Evolutionary conservation across 1,140 invertebrate genomes (phyloP), one percentile per base, ranked within the genome.

Genomic region (Drosophila nannoptera): DNA sequence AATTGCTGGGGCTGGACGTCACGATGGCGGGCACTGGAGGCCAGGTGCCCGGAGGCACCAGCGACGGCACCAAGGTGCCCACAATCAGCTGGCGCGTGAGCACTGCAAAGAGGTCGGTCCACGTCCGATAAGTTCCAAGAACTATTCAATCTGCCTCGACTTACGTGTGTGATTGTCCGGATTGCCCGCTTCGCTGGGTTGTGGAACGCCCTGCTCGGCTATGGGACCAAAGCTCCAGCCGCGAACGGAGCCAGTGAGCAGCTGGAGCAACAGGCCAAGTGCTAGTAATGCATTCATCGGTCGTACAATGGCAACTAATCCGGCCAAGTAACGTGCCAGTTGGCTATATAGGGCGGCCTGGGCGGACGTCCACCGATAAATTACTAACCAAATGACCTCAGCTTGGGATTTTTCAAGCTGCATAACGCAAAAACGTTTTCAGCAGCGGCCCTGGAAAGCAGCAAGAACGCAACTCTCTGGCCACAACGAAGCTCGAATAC

Each of bases 51-150:
- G 66, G 36, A 5, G 49, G 48, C 22, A 64, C 22, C 22, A 59
- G 56, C 3, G 68, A 61, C 1, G 77, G 77, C 45, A 83, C 42
- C 50, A 86, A 16, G 0, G 82, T 88, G 32, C 88, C 88, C 45
- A 75, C 73, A 60, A 89, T 82, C 43, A 89, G 50, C 70, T 89
- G 88, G 6, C 88, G 75, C 5, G 82, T 72, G 29, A 84, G 58
- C 31, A 76, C 87, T 89, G 40, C 11, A 53, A 36, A 45, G 0
- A 42, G 0, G 14, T 7, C 11, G 9, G 6, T 32, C 31, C 7
- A 12, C 4, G 11, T 14, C 11, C n/a, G 12, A 11, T 8, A 11
- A 6, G 1, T 31, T 3, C 4, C 22, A 6, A 11, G 12, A 5
- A 12, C 29, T 9, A 2, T 12, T 8, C 22, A 29, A 22, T 22